These are phyloP conservation scores for Mus spicilegus DNA, from an alignment of 2,113 vertebrate species.

Conservation along the genomic window DNA sequence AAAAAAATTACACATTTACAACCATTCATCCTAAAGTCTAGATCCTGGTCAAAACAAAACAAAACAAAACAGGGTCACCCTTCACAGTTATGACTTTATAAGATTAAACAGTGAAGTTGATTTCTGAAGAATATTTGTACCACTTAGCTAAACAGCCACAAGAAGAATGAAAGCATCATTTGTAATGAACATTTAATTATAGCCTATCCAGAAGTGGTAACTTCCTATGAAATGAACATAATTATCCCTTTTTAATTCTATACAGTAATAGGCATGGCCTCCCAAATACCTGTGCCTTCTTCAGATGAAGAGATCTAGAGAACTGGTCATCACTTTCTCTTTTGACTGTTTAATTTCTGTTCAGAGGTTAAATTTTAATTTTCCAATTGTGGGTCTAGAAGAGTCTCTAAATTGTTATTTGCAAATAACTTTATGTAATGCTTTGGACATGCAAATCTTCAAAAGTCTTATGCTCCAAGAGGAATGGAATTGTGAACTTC, in stretches of 20 bases:
- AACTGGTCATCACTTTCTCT: neutral
- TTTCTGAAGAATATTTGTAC: slow-evolving; percentile 64
- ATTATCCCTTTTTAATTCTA: slow-evolving; percentile 26
- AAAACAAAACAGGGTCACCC: slow-evolving; percentile 28
- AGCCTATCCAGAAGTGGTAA: slow-evolving; percentile 22
- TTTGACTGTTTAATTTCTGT: neutral
- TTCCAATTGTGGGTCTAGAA: neutral
- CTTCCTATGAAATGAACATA: slow-evolving; percentile 33
- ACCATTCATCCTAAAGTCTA: slow-evolving; percentile 71
- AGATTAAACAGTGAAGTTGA: slow-evolving; percentile 48
- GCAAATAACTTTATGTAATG: neutral
- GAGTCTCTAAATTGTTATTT: slow-evolving; percentile 26
- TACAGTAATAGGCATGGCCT: neutral
- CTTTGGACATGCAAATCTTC: neutral
- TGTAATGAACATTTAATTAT: slow-evolving; percentile 67
- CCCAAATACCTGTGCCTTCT: slow-evolving; percentile 49
- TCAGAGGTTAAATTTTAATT: slow-evolving; percentile 43
- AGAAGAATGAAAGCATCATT: slow-evolving; percentile 11
- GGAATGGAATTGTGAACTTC: slow-evolving; percentile 27
- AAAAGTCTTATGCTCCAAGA: slow-evolving; percentile 32
- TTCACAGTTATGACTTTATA: slow-evolving; percentile 29
- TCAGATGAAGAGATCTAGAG: slow-evolving; percentile 45
- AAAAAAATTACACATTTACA: slow-evolving; percentile 79
- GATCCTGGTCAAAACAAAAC: neutral
- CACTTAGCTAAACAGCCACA: slow-evolving; percentile 12